Percentiles rank a stretch among this genome's conserved stretches.
These are phyloP conservation scores for Discoglossus pictus DNA, from an alignment of 2,797 vertebrate genomes.

Conservation along the genomic window DNA sequence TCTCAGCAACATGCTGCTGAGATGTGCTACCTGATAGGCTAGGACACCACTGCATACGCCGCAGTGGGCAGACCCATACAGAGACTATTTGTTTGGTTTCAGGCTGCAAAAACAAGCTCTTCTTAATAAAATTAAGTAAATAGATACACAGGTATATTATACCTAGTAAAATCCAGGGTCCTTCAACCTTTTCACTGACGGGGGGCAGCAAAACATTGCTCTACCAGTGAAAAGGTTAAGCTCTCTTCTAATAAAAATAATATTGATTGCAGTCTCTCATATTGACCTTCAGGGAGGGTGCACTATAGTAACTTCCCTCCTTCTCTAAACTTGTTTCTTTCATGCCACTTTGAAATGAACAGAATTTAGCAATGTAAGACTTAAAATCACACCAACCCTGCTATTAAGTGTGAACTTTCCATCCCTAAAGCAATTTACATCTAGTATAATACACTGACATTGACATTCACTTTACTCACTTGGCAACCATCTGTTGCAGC, in stretches of 20 bases:
- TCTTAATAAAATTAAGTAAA: too few relatives aligned
- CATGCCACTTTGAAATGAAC: constrained; percentile 7
- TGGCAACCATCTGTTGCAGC: constrained; percentile 41
- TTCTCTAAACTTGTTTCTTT: background rate
- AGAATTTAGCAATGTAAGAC: constrained; percentile 11
- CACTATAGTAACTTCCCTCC: constrained; percentile 1
- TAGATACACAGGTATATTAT: too few relatives aligned
- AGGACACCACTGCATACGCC: too few relatives aligned
- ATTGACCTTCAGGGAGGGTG: background rate
- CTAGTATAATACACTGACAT: constrained; percentile 11
- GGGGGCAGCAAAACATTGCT: too few relatives aligned
- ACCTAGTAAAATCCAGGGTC: too few relatives aligned
- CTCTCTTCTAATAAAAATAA: background rate
- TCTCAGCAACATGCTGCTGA: too few relatives aligned
- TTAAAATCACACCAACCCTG: constrained; percentile 36
- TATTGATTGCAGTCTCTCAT: constrained; percentile 2
- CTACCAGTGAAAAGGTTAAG: too few relatives aligned
- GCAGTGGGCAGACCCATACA: too few relatives aligned
- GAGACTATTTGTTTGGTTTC: too few relatives aligned
- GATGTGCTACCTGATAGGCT: too few relatives aligned
- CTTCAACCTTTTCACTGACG: too few relatives aligned
- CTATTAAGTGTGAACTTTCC: constrained; percentile 46
- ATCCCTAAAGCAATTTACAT: constrained; percentile 36
- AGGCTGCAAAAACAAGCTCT: too few relatives aligned
- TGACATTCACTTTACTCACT: constrained; percentile 46